Evolutionary conservation across 2,888 invertebrate species (phyloP).

Genomic region (Linnaemya vulpina): DNA sequence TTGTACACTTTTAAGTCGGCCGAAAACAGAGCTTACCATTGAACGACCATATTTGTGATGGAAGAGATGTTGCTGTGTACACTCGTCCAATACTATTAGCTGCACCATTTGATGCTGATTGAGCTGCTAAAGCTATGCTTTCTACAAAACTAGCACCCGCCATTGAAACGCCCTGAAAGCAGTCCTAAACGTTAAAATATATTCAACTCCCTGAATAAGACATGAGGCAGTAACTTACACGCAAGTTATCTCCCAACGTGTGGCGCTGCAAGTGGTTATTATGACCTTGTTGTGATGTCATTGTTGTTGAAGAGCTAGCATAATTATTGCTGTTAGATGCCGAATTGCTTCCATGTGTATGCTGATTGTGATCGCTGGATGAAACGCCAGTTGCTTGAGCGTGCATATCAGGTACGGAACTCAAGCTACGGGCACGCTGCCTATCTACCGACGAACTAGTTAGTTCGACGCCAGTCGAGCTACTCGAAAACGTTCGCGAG

Average conservation of each 20-base stretch:
- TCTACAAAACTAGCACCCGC: slow-evolving; percentile 81
- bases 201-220: slow-evolving; percentile 28
- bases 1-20: too few relatives aligned
- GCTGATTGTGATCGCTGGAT: slow-evolving; percentile 74
- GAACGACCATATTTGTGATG: slow-evolving; percentile 95
- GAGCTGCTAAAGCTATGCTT: slow-evolving; percentile 81
- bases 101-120: slow-evolving; percentile 81
- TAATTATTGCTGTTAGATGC: slow-evolving; percentile 78
- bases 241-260: slow-evolving; percentile 67
- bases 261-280: slow-evolving; percentile 76
- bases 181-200: slow-evolving; percentile 61
- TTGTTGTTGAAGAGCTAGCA: slow-evolving; percentile 71
- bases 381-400: slow-evolving; percentile 71
- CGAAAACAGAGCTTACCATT: slow-evolving; percentile 87
- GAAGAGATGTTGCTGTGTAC: slow-evolving; percentile 94
- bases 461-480: slow-evolving; percentile 85
- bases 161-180: slow-evolving; percentile 78
- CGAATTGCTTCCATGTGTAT: slow-evolving; percentile 63
- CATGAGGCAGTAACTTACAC: slow-evolving; percentile 65
- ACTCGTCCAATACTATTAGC: slow-evolving; percentile 87
- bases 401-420: slow-evolving; percentile 91
- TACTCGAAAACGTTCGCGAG: slow-evolving; percentile 89
- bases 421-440: slow-evolving; percentile 91
- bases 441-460: slow-evolving; percentile 85
- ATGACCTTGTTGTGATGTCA: slow-evolving; percentile 72